phyloP scores from a whole-genome alignment of 2,113 vertebrate species.

The Tringa solitaria region DNA sequence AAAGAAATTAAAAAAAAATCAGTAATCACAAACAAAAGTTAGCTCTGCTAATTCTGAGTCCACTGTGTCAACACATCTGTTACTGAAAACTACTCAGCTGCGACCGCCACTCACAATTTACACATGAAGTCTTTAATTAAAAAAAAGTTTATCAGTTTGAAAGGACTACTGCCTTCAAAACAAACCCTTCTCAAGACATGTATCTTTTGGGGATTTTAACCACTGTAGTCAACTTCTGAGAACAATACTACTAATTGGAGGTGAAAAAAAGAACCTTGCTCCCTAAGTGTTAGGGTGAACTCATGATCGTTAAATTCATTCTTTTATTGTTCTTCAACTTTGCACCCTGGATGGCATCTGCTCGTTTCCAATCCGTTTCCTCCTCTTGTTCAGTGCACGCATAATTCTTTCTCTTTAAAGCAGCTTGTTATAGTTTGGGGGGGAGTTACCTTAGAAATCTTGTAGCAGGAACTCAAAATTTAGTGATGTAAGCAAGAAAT shows the following conservation, averaged over 20 bases:
- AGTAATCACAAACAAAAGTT: neutral
- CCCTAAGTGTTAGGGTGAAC: neutral
- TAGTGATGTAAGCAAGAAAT: conserved; percentile 88
- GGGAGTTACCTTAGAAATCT: conserved; percentile 24
- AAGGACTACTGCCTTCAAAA: neutral
- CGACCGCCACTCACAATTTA: neutral
- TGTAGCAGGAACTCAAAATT: conserved; percentile 97
- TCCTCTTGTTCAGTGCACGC: neutral
- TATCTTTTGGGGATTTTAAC: neutral
- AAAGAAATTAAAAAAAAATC: neutral
- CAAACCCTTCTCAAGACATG: neutral
- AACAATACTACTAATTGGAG: neutral
- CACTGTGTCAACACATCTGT: neutral
- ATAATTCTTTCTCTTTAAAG: neutral
- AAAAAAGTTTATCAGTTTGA: neutral
- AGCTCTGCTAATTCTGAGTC: neutral
- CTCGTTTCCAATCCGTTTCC: neutral
- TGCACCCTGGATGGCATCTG: conserved; percentile 56
- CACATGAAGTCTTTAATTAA: neutral
- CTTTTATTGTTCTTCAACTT: conserved; percentile 11
- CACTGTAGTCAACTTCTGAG: neutral
- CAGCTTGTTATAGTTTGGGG: neutral
- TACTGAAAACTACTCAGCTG: neutral
- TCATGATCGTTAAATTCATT: neutral
- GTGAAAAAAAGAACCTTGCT: neutral